Conservation (phyloP, 2,888 invertebrate genomes). For the Seladonia tumulorum region DNA sequence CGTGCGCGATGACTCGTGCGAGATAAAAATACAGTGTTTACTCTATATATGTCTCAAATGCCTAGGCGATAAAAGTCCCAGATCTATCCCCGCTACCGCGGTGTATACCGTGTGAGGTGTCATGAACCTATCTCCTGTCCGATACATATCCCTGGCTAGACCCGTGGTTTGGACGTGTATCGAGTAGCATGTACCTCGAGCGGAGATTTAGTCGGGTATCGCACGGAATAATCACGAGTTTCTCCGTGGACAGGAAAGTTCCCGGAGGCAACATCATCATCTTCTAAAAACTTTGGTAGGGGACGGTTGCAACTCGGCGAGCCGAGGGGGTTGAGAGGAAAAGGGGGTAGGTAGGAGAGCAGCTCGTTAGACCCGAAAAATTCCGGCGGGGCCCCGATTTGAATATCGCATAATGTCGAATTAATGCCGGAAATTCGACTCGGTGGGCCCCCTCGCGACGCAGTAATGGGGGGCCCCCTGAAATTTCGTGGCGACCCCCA, state of each 20-base stretch:
- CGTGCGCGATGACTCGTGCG: not conserved
- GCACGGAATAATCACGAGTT: not conserved
- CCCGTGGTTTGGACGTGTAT: too few relatives aligned
- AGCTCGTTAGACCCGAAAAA: constrained; percentile 79
- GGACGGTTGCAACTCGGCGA: constrained; percentile 29
- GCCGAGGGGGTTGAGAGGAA: constrained; percentile 40
- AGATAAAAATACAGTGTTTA: not conserved
- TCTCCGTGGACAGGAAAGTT: constrained; percentile 3
- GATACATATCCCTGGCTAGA: too few relatives aligned
- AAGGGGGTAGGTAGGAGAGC: constrained; percentile 67
- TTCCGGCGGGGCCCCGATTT: constrained; percentile 81
- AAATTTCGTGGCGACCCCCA: constrained; percentile 73
- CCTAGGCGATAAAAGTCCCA: too few relatives aligned
- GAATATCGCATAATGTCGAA: constrained; percentile 84
- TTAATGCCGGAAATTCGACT: constrained; percentile 84
- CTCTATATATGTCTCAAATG: too few relatives aligned
- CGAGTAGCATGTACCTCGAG: not conserved
- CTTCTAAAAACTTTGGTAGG: constrained; percentile 41
- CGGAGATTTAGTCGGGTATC: not conserved
- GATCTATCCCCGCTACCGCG: too few relatives aligned
- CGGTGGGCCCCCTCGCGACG: constrained; percentile 69
- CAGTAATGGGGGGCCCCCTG: constrained; percentile 55
- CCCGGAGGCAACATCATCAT: not conserved
- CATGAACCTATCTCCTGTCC: too few relatives aligned
- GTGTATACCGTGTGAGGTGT: too few relatives aligned